Evolutionary conservation across 2,113 vertebrate genomes (phyloP), one percentile per base, ranked within the genome.

Genomic region (Mirounga angustirostris): DNA sequence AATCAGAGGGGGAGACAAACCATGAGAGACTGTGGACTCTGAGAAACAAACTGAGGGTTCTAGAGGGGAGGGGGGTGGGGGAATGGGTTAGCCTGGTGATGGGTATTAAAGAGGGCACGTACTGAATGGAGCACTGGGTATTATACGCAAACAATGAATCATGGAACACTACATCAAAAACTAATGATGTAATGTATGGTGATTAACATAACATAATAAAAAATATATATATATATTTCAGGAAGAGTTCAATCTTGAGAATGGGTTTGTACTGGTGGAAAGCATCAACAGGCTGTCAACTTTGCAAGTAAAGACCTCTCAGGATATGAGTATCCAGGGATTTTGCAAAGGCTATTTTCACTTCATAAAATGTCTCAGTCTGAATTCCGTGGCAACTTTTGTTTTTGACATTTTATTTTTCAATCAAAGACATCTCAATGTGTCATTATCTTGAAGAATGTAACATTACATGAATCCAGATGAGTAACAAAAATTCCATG

Each of bases 291-390:
- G 93, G 12, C 73, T 58, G 63, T 86, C 88, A 90, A 4, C 50
- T 98, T 97, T 96, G 93, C 93, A 61, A 96, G 61, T 81, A 95
- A 98, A 97, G 86, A 93, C 46, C 58, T 93, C 92, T 87, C 92
- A 89, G 92, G 76, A 16, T 86, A 91, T 94, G 95, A 97, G 46
- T 33, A 95, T 94, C 90, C 94, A 65, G 82, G 88, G 94, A 79
- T 79, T 98, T 92, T 30, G 79, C 78, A 83, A 97, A 98, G 30
- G 88, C 92, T 96, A 93, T 98, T 98, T 98, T 98, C 98, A 98
- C 94, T 71, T 98, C 63, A 97, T 98, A 98, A 98, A 98, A 97
- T 91, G 95, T 74, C 84, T 97, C 94, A 76, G 50, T 22, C 81
- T 97, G 93, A 97, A 96, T 96, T 97, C 98, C 82, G 97, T 96